phyloP scores from a whole-genome alignment of 2,888 invertebrate genomes.

The Griposia aprilina region DNA sequence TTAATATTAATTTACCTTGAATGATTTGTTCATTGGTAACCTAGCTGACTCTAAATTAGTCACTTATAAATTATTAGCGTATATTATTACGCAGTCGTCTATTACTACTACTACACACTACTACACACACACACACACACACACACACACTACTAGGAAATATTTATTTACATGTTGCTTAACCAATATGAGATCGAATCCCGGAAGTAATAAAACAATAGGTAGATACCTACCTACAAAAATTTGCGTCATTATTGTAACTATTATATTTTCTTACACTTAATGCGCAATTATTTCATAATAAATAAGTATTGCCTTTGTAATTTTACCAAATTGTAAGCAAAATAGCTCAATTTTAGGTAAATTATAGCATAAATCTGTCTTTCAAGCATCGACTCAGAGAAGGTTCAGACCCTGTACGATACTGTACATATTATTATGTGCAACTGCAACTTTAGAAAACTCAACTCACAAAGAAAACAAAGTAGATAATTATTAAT shows the following conservation, averaged over 20 bases:
- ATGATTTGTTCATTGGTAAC: conserved; percentile 37
- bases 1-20: conserved; percentile 32
- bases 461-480: background rate
- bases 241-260: background rate
- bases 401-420: no score
- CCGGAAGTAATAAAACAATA: background rate
- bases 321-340: background rate
- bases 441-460: background rate
- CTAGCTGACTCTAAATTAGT: conserved; percentile 16
- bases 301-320: background rate
- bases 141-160: no score
- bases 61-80: conserved; percentile 18
- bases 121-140: no score
- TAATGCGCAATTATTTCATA: background rate
- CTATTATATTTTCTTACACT: background rate
- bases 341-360: background rate
- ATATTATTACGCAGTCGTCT: conserved; percentile 5
- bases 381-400: background rate
- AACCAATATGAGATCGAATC: conserved; percentile 1
- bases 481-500: background rate
- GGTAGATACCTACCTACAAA: background rate
- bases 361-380: background rate
- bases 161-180: conserved; percentile 1
- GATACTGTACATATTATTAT: background rate
- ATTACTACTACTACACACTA: background rate